Evolutionary conservation across 2,888 invertebrate genomes (phyloP).

Genomic region (Ephialtes manifestator): DNA sequence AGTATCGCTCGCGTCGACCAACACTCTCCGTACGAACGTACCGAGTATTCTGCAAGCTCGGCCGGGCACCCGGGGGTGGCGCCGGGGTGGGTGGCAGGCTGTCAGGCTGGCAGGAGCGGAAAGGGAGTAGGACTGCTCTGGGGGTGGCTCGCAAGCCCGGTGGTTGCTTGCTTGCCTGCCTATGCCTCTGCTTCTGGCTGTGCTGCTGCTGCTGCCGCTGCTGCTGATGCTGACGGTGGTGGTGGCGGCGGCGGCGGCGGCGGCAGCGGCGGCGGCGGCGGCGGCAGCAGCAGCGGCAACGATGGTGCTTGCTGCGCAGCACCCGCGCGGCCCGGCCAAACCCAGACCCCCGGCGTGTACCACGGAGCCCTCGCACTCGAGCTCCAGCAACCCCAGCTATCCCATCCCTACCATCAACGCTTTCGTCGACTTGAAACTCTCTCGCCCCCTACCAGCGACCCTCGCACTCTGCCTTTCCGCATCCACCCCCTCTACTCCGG

Average conservation of each 20-base stretch:
- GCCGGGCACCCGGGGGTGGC: conserved; percentile 74
- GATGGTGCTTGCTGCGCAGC: conserved; percentile 70
- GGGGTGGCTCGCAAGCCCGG: conserved; percentile 68
- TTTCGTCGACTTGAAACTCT: conserved; percentile 36
- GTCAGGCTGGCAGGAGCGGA: conserved; percentile 63
- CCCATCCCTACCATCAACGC: conserved; percentile 45
- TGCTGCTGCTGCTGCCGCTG: conserved; percentile 21
- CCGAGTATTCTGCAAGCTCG: conserved; percentile 74
- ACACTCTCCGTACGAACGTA: conserved; percentile 68
- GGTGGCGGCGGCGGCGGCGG: conserved; percentile 1
- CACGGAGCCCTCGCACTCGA: conserved; percentile 70
- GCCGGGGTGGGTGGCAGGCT: conserved; percentile 68
- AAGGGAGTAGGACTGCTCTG: conserved; percentile 61
- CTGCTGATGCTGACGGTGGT: conserved; percentile 17
- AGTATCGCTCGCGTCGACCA: conserved; percentile 46
- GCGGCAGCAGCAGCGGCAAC: not conserved
- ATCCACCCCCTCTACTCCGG: conserved; percentile 61
- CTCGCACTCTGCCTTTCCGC: conserved; percentile 27
- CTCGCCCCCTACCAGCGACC: not conserved
- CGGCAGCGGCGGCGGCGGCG: not conserved
- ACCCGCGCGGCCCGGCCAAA: conserved; percentile 75
- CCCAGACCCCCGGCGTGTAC: conserved; percentile 71
- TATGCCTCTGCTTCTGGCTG: conserved; percentile 49
- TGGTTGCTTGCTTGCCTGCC: conserved; percentile 72
- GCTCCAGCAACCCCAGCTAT: conserved; percentile 72